Evolutionary conservation across 2,797 vertebrate species (phyloP).

Genomic region (Hyperoplus lanceolatus): DNA sequence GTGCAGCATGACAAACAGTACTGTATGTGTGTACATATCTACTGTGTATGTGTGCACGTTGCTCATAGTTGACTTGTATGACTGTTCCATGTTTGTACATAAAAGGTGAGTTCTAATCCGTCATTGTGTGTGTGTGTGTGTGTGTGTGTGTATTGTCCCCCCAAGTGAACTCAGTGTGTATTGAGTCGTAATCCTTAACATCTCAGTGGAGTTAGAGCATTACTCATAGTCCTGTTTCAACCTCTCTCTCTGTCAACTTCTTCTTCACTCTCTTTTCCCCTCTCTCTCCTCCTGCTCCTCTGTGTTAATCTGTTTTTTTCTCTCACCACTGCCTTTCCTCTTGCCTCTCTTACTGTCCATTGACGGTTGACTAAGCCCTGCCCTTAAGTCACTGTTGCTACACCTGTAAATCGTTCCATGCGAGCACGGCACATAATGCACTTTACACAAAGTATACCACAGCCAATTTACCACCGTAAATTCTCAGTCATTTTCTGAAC

Average conservation of each 20-base stretch:
- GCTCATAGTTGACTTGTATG: not conserved
- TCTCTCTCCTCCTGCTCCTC: not conserved
- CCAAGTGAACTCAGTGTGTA: slow-evolving; percentile 38
- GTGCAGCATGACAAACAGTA: slow-evolving; percentile 13
- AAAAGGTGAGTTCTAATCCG: not conserved
- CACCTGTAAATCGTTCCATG: not conserved
- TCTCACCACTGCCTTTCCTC: not conserved
- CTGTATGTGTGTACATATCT: not conserved
- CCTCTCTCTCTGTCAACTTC: slow-evolving; percentile 6
- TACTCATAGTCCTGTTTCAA: slow-evolving; percentile 40
- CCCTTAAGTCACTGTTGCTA: slow-evolving; percentile 1
- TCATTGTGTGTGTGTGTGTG: not conserved
- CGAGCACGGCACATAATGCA: too few relatives aligned
- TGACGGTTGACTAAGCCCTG: too few relatives aligned
- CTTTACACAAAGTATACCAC: not conserved
- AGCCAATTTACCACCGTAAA: not conserved
- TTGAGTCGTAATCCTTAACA: slow-evolving; percentile 40
- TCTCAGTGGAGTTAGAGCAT: slow-evolving; percentile 34
- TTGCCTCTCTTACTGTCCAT: not conserved
- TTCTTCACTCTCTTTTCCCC: not conserved
- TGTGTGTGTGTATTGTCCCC: not conserved
- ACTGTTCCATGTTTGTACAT: slow-evolving; percentile 22
- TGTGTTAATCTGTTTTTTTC: not conserved
- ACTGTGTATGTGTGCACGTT: not conserved
- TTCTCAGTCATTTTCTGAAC: not conserved